These are phyloP conservation scores for Calliopsis andreniformis DNA, from an alignment of 1,140 invertebrate genomes.

Conservation along the genomic window DNA sequence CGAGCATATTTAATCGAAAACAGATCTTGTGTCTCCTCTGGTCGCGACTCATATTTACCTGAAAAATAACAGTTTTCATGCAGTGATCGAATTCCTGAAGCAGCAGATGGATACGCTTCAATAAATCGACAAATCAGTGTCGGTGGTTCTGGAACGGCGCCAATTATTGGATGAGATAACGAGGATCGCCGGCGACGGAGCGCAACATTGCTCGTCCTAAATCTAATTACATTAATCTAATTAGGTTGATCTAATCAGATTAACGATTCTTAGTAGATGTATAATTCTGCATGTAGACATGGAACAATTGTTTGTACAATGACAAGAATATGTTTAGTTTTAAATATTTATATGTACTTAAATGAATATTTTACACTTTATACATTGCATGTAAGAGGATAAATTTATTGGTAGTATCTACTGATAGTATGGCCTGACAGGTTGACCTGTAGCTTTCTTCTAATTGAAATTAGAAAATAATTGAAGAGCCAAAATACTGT, in stretches of 20 bases:
- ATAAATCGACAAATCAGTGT: conserved; percentile 61
- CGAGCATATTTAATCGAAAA: conserved; percentile 35
- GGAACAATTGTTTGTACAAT: too few species aligned
- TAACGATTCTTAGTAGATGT: conserved; percentile 60
- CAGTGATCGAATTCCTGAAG: conserved; percentile 56
- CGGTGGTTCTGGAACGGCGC: conserved; percentile 57
- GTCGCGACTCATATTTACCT: conserved; percentile 51
- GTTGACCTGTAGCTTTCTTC: too few species aligned
- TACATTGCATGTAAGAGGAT: too few species aligned
- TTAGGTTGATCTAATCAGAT: too few species aligned
- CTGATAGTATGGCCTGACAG: too few species aligned
- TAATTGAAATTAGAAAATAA: too few species aligned
- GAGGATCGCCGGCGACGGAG: conserved; percentile 63
- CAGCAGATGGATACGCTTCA: conserved; percentile 49
- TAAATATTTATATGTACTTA: too few species aligned
- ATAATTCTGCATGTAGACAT: conserved; percentile 37
- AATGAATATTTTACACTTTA: too few species aligned
- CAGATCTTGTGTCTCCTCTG: too few species aligned
- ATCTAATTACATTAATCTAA: conserved; percentile 47
- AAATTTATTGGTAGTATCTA: too few species aligned
- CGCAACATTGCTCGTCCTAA: conserved; percentile 40
- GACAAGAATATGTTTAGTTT: too few species aligned
- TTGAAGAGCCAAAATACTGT: too few species aligned
- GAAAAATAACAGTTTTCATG: conserved; percentile 48
- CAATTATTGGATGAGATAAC: conserved; percentile 63